Conservation (phyloP, 1,140 invertebrate species). For the Leptinotarsa undecemlineata region DNA sequence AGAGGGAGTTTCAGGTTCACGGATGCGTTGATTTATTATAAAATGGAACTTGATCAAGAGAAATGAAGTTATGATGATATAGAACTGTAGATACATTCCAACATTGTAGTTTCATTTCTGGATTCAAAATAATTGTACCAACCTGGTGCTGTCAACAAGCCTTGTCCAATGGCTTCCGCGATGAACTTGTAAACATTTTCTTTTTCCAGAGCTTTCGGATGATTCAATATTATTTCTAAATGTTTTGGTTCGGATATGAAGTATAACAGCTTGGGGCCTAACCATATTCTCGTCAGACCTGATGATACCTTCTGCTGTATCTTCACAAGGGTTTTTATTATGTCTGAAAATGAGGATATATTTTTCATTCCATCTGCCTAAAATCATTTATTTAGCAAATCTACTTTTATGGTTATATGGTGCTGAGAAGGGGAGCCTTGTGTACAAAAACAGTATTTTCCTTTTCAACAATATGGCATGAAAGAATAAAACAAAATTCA, state of each 20-base stretch:
- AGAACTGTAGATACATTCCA: too few species aligned
- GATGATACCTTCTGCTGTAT: not conserved
- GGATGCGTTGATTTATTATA: too few species aligned
- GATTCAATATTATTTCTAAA: constrained; percentile 22
- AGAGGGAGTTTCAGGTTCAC: too few species aligned
- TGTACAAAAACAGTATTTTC: not conserved
- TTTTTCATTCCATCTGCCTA: not conserved
- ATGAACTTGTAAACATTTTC: constrained; percentile 17
- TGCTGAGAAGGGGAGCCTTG: not conserved
- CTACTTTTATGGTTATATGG: not conserved
- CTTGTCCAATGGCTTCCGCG: not conserved
- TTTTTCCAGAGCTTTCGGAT: constrained; percentile 12
- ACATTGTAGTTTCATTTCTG: too few species aligned
- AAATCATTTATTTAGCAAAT: not conserved
- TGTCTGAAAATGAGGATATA: constrained; percentile 14
- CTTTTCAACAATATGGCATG: not conserved
- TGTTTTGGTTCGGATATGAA: constrained; percentile 16
- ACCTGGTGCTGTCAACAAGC: constrained; percentile 16
- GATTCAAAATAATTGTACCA: not conserved
- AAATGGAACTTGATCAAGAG: too few species aligned
- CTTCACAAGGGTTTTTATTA: constrained; percentile 11
- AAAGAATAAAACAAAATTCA: too few species aligned
- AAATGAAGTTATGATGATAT: too few species aligned
- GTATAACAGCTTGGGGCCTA: constrained; percentile 12
- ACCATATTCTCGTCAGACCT: not conserved